Evolutionary conservation across 2,888 invertebrate species (phyloP).

Genomic region (Acronicta psi): DNA sequence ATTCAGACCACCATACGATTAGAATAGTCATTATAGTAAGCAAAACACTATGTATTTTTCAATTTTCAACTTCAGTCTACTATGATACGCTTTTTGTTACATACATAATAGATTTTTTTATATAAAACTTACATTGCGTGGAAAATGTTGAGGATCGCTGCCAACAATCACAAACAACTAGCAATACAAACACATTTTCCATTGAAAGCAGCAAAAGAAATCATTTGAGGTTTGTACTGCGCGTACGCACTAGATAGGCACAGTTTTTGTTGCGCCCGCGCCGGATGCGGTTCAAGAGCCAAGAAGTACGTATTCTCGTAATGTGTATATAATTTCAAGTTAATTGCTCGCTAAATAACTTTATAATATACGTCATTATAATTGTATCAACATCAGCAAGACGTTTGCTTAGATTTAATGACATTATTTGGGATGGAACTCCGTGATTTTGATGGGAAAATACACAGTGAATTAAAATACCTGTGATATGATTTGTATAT

Average conservation of each 20-base stretch:
- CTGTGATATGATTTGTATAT: background rate
- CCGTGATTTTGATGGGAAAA: slow-evolving; percentile 12
- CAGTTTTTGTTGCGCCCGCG: slow-evolving; percentile 79
- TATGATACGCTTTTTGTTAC: background rate
- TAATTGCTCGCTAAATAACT: slow-evolving; percentile 75
- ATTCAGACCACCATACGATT: slow-evolving; percentile 28
- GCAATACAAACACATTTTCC: slow-evolving; percentile 75
- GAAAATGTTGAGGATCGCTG: slow-evolving; percentile 70
- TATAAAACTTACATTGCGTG: background rate
- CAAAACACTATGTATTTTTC: slow-evolving; percentile 20
- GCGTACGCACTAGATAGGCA: slow-evolving; percentile 61
- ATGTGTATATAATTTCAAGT: slow-evolving; percentile 76
- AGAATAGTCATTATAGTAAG: slow-evolving; percentile 19
- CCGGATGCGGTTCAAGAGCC: slow-evolving; percentile 77
- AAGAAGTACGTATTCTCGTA: slow-evolving; percentile 55
- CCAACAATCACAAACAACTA: slow-evolving; percentile 59
- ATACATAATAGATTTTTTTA: background rate
- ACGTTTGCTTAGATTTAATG: slow-evolving; percentile 47
- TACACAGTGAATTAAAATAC: background rate
- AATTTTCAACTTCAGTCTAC: slow-evolving; percentile 2
- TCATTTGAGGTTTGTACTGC: slow-evolving; percentile 82
- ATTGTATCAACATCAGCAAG: slow-evolving; percentile 63
- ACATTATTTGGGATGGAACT: slow-evolving; percentile 36
- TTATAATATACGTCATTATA: slow-evolving; percentile 71
- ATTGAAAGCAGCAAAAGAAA: slow-evolving; percentile 75